Base-by-base conservation (phyloP, 1,140 invertebrate species). In the Planococcus citri region DNA sequence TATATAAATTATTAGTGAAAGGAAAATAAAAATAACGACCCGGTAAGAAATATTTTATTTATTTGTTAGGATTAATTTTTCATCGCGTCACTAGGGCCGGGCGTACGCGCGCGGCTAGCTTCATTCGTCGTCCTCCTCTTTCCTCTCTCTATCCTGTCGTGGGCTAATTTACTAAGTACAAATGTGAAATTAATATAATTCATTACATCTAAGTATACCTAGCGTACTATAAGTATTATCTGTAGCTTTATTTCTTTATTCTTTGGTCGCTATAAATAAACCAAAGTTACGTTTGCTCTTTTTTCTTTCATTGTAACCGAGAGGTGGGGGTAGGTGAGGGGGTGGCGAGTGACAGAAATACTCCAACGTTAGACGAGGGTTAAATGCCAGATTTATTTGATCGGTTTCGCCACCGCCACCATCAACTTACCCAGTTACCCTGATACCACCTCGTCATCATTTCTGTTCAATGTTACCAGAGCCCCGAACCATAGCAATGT, bases 171-270 rank as follows among this genome's bases (percentile, higher is more conserved):
- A 51, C 17, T 51, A 51, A 51, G 41, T 51, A 51, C 41, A 51
- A 51, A 51, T 51, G 41, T 20, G 41, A 51, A 51, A 51, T 51
- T 51, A 51, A 51, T 51, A 51, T 51, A 51, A 51, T 51, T 51
- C 33, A 37, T 37, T 37, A 37, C 14, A 37, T 8, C 41, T 33
- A 20, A 2, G 41, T 6, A 51, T 51, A 51, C 41, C 3, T n/a
- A n/a, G n/a, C n/a, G n/a, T n/a, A n/a, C n/a, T n/a, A n/a, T n/a
- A n/a, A n/a, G n/a, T n/a, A n/a, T n/a, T n/a, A n/a, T n/a, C n/a
- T n/a, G n/a, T n/a, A n/a, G n/a, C n/a, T n/a, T n/a, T n/a, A n/a
- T n/a, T n/a, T n/a, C n/a, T n/a, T n/a, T n/a, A n/a, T n/a, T n/a
- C n/a, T 51, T 51, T 51, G 6, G 41, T 51, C 41, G 41, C 41